These are phyloP conservation scores for Neodon shergylaensis DNA, from an alignment of 2,113 vertebrate species.

Conservation along the genomic window DNA sequence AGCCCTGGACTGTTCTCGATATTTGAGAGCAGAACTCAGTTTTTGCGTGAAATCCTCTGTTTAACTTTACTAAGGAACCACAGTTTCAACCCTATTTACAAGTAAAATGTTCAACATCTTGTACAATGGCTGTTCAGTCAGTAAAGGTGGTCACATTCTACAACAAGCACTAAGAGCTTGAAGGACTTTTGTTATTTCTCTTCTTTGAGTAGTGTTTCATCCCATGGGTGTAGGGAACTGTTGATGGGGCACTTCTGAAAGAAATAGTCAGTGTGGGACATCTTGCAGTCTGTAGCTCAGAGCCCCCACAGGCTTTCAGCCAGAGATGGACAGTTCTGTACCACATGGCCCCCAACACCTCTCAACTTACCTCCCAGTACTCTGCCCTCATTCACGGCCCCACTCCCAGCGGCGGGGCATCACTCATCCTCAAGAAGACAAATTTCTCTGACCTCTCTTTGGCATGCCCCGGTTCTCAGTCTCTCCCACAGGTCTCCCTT, in stretches of 20 bases:
- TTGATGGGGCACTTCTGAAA: not conserved
- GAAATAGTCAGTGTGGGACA: not conserved
- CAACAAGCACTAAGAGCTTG: not conserved
- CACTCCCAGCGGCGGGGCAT: not conserved
- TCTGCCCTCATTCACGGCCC: not conserved
- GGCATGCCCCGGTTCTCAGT: not conserved
- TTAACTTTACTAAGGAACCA: slow-evolving; percentile 25
- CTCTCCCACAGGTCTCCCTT: not conserved
- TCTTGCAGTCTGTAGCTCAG: not conserved
- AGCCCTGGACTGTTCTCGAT: not conserved
- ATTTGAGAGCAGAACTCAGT: slow-evolving; percentile 19
- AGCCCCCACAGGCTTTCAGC: not conserved
- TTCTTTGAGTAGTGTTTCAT: not conserved
- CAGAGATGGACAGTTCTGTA: not conserved
- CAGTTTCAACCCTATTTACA: not conserved
- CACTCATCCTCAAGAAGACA: not conserved
- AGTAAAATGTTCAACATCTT: slow-evolving; percentile 1
- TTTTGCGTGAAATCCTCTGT: slow-evolving; percentile 13
- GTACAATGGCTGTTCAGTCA: not conserved
- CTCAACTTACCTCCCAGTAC: not conserved
- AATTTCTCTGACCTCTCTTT: not conserved
- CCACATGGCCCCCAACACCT: not conserved
- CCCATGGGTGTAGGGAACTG: not conserved
- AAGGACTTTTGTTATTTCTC: not conserved
- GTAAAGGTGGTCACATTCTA: not conserved